Conservation (phyloP, 2,888 invertebrate genomes). For the Drosophila anomalipes region DNA sequence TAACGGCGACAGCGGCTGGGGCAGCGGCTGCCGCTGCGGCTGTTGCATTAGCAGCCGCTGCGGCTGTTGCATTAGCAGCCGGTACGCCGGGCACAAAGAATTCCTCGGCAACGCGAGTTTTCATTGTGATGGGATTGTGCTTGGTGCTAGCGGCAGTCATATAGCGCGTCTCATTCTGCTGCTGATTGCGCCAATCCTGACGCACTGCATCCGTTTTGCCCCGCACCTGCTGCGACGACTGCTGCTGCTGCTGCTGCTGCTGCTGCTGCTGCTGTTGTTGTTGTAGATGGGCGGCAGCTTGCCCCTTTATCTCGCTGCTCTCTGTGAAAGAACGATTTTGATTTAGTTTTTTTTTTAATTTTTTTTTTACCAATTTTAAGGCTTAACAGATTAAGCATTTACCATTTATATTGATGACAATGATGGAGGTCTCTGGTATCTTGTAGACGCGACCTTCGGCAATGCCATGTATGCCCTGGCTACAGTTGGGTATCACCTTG, state of each 20-base stretch:
- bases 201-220: conserved; percentile 1
- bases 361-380: too few relatives aligned
- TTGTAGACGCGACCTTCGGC: conserved; percentile 84
- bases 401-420: conserved; percentile 74
- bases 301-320: background rate
- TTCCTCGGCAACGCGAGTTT: conserved; percentile 46
- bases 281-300: background rate
- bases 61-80: background rate
- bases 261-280: background rate
- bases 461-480: conserved; percentile 78
- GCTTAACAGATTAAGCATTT: background rate
- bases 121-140: conserved; percentile 53
- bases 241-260: background rate
- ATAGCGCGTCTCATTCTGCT: conserved; percentile 32
- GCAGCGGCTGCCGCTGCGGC: background rate
- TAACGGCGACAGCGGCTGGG: background rate
- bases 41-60: background rate
- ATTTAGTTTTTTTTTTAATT: too few relatives aligned
- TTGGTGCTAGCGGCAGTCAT: conserved; percentile 39
- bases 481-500: conserved; percentile 89
- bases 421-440: conserved; percentile 85
- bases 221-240: background rate
- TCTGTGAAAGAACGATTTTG: conserved; percentile 1
- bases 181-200: conserved; percentile 27
- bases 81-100: conserved; percentile 38